Evolutionary conservation across 2,797 vertebrate species (phyloP).

Genomic region (Rhinichthys osculus): DNA sequence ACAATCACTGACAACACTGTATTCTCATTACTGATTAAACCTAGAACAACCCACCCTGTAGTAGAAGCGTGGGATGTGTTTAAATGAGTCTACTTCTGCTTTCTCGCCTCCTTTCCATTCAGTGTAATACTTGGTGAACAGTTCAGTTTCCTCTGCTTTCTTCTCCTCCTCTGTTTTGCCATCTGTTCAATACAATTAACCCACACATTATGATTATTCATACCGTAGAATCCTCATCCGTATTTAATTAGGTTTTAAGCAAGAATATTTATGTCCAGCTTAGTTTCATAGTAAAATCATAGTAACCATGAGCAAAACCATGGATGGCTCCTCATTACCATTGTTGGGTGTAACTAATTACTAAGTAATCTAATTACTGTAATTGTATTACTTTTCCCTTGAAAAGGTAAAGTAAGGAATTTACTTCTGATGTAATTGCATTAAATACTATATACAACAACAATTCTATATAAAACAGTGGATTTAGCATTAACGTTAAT

Average conservation of each 20-base stretch:
- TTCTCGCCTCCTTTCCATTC: constrained; percentile 90
- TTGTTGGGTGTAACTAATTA: too few relatives aligned
- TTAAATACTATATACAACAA: too few relatives aligned
- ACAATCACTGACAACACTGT: not conserved
- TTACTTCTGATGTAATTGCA: too few relatives aligned
- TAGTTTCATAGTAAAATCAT: not conserved
- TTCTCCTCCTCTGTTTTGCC: constrained; percentile 87
- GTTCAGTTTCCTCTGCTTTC: constrained; percentile 89
- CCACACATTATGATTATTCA: not conserved
- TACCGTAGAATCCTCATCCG: not conserved
- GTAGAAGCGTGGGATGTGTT: constrained; percentile 93
- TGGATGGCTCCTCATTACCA: not conserved
- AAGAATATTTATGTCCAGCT: not conserved
- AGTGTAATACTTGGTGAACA: constrained; percentile 92
- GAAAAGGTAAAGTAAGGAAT: too few relatives aligned
- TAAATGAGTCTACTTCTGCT: constrained; percentile 77
- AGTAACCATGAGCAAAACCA: not conserved
- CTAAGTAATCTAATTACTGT: too few relatives aligned
- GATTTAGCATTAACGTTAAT: too few relatives aligned
- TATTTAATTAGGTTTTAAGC: not conserved
- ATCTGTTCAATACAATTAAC: constrained; percentile 70
- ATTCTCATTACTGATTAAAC: not conserved
- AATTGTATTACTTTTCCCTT: too few relatives aligned
- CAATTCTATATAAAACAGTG: too few relatives aligned
- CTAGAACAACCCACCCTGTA: constrained; percentile 84